These are phyloP conservation scores for Parnassius orleans DNA, from an alignment of 2,888 invertebrate genomes.

Conservation along the genomic window DNA sequence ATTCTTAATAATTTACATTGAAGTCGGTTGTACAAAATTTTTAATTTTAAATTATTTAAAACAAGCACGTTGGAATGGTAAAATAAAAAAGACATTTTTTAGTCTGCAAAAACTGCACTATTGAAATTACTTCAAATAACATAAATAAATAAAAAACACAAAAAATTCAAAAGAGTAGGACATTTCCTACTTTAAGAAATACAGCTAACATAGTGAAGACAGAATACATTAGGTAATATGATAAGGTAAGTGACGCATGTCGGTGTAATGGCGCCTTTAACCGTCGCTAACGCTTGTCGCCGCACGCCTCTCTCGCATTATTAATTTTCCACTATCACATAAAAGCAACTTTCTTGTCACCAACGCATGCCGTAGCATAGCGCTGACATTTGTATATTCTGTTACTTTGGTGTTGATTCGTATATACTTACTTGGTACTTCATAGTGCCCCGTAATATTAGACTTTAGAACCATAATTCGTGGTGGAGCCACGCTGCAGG, in stretches of 20 bases:
- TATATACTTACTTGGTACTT: no score
- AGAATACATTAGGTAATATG: conserved; percentile 14
- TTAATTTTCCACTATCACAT: conserved; percentile 34
- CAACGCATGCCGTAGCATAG: background rate
- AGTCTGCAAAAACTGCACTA: background rate
- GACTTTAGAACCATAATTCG: no score
- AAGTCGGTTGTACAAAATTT: no score
- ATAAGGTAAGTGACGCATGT: conserved; percentile 16
- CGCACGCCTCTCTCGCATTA: conserved; percentile 8
- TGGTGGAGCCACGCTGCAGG: no score
- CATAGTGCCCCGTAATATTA: no score
- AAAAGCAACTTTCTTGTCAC: conserved; percentile 27
- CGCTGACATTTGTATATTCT: background rate
- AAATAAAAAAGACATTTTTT: no score
- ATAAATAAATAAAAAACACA: background rate
- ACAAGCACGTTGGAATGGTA: no score
- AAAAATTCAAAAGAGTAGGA: background rate
- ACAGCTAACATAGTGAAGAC: conserved; percentile 14
- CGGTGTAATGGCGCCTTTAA: conserved; percentile 18
- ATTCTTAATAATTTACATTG: no score
- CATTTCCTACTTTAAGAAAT: conserved; percentile 17
- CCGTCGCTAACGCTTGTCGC: conserved; percentile 29
- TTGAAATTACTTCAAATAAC: background rate
- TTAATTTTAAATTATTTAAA: no score
- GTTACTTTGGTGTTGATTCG: no score